Percentiles rank a stretch among this genome's conserved stretches.
phyloP scores from a whole-genome alignment of 2,797 vertebrate genomes.

The Gallinago solitaria region DNA sequence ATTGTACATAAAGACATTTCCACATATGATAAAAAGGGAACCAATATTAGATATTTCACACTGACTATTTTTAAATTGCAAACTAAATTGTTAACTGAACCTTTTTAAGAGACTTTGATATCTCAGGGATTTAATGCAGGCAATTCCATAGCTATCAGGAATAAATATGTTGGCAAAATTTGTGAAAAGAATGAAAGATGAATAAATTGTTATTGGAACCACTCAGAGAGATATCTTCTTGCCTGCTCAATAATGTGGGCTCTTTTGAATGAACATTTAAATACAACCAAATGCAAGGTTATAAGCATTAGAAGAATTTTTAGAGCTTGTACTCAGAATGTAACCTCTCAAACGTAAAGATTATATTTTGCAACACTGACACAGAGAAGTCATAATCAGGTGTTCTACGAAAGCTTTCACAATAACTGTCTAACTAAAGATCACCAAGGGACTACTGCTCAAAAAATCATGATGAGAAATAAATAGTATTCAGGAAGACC shows the following conservation, averaged over 20 bases:
- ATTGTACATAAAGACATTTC: not conserved
- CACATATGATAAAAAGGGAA: not conserved
- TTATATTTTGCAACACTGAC: not conserved
- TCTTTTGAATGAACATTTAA: not conserved
- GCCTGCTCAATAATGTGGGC: not conserved
- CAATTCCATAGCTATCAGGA: not conserved
- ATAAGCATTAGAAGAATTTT: not conserved
- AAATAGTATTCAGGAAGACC: not conserved
- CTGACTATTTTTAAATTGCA: not conserved
- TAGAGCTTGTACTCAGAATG: not conserved
- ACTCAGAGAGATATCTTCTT: not conserved
- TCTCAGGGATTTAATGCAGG: not conserved
- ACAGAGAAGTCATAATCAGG: not conserved
- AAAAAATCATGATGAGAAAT: not conserved
- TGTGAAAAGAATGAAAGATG: not conserved
- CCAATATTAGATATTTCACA: not conserved
- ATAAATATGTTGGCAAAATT: not conserved
- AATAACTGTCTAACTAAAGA: not conserved
- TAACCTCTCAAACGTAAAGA: not conserved
- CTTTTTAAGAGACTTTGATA: not conserved
- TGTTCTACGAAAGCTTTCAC: not conserved
- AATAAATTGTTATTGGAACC: not conserved
- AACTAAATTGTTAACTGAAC: not conserved
- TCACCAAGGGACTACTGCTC: not conserved
- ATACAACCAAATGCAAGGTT: not conserved